Evolutionary conservation across 2,888 invertebrate species (phyloP), one percentile per base, ranked within the genome.

Genomic region (Vanessa cardui): DNA sequence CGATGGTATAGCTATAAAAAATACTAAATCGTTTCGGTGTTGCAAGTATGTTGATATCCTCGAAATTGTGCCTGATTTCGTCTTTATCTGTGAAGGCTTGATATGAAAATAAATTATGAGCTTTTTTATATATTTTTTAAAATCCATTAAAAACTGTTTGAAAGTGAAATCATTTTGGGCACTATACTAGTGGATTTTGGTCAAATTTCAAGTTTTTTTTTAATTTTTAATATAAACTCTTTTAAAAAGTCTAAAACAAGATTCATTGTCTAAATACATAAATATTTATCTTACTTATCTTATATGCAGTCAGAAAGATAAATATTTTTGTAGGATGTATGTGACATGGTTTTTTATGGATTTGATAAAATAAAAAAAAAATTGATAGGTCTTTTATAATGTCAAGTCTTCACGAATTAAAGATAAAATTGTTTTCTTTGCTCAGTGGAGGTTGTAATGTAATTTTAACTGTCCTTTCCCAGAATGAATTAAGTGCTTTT

Each of bases 401-500:
- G n/a, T 75, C 73, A 80, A 79, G 73, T 72, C 79, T 79, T 68
- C 77, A 76, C 69, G 69, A 72, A 73, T 74, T 66, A 60, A 79
- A 75, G 82, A 80, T 80, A 75, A 77, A 82, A 80, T 79, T 75
- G 68, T 74, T 85, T 87, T 80, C 75, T 87, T 90, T 90, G 89
- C 90, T 90, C 90, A 90, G 87, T 78, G 82, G 85, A 83, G 90
- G 89, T 90, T 90, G 90, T 90, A 85, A 79, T 68, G 74, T 76
- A 74, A 62, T 74, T 75, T 73, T 76, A 66, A 67, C 49, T 72
- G 46, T 64, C 68, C 31, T 54, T 31, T 46, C 58, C 62, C 50
- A 26, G 58, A 62, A 58, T 54, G 9, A 20, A 62, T 62, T 58
- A 49, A 49, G 56, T 46, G 62, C 56, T 49, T 62, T 62, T 58